Conservation (phyloP, 2,113 vertebrate species). For the Calyptommatus sinebrachiatus region DNA sequence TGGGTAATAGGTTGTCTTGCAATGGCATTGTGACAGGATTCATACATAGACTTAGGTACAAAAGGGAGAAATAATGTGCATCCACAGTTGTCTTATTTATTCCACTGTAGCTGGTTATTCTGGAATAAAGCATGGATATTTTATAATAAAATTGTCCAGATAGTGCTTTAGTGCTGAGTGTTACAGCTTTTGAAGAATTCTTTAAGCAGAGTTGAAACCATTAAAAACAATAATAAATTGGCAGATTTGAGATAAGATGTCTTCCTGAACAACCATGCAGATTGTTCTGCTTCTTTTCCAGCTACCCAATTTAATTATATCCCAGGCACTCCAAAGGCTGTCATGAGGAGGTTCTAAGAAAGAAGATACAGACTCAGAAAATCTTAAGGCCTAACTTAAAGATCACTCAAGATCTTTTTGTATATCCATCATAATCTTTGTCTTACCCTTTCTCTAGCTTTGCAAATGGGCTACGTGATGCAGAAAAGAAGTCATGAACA, state of each 20-base stretch:
- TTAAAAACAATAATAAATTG: background rate
- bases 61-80: background rate
- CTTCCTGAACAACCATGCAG: background rate
- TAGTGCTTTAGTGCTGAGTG: background rate
- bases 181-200: background rate
- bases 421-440: background rate
- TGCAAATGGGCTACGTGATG: background rate
- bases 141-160: too few relatives aligned
- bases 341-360: background rate
- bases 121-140: too few relatives aligned
- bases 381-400: background rate
- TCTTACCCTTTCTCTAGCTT: background rate
- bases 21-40: background rate
- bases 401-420: background rate
- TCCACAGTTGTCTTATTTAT: background rate
- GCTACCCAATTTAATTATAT: background rate
- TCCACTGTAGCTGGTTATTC: too few relatives aligned
- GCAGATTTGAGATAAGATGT: background rate
- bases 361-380: background rate
- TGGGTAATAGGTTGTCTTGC: too few relatives aligned
- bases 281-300: background rate
- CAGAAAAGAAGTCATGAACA: background rate
- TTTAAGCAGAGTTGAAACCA: background rate
- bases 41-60: background rate
- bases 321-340: background rate